Base-by-base conservation (phyloP, 2,888 invertebrate genomes). In the Timema cristinae region DNA sequence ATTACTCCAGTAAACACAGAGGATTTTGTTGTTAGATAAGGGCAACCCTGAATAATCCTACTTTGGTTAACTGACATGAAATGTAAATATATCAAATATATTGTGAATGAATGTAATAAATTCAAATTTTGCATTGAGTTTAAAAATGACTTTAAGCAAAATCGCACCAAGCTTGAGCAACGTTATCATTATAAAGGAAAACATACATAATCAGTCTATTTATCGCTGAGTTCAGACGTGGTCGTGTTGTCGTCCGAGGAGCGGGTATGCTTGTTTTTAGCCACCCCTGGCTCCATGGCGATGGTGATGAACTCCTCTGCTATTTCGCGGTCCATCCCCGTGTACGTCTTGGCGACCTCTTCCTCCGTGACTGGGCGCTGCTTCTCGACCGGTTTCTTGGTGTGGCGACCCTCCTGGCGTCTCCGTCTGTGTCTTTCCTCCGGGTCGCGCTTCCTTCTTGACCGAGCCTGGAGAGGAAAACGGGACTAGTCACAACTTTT, bases 221-320 rank as follows among this genome's bases (percentile, higher is more conserved):
- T 59, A n/a, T 59, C 59, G 32, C 59, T 59, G n/a, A 11, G 59
- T 15, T 59, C 59, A 5, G 59, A 59, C 59, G 59, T 59, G 9
- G 59, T 59, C 13, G 59, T 32, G 13, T 15, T 63, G 63, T 63
- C 63, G 7, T 63, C 63, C 11, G 63, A 32, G 10, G 32, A 50
- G 7, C 15, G 8, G 7, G 16, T 10, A 1, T 51, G 69, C 70
- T 48, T 69, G 50, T 59, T 15, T 5, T 16, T 48, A 7, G 47
- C 66, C 9, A 50, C 32, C 6, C 73, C 73, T 11, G 80, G 80
- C 67, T 79, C 80, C 82, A 83, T 82, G 9, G 82, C 79, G 48
- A 79, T 79, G 7, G 78, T 77, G 69, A 83, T 83, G 76, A 82
- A 82, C 75, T 82, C 81, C 73, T 83, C 82, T 0, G 82, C 83